Conservation (phyloP, 1,140 invertebrate genomes). For the Drosophila obscura region DNA sequence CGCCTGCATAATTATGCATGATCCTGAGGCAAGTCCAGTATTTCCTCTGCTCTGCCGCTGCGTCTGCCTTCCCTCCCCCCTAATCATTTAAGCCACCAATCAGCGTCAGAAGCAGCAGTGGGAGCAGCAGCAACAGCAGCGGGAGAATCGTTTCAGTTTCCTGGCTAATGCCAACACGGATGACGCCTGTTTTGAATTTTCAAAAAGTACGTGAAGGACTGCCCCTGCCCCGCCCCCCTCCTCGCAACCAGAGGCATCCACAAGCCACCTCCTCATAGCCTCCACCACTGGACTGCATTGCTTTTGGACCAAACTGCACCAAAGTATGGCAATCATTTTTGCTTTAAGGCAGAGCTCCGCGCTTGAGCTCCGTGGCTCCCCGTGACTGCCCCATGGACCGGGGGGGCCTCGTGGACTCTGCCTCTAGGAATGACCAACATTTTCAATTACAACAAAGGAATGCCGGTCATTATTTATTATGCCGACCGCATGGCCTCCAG, state of each 20-base stretch:
- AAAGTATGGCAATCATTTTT: slow-evolving; percentile 82
- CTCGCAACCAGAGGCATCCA: background rate
- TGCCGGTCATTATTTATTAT: slow-evolving; percentile 82
- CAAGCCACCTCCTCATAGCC: background rate
- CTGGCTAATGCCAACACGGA: slow-evolving; percentile 74
- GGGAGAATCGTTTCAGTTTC: slow-evolving; percentile 41
- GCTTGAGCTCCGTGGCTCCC: slow-evolving; percentile 14
- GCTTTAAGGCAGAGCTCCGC: slow-evolving; percentile 72
- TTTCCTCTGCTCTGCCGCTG: background rate
- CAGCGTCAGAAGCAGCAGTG: slow-evolving; percentile 68
- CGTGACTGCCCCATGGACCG: too few species aligned
- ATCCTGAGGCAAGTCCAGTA: slow-evolving; percentile 42
- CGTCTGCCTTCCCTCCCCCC: background rate
- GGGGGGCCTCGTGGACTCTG: slow-evolving; percentile 4
- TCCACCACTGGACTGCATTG: slow-evolving; percentile 45
- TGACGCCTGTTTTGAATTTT: slow-evolving; percentile 78
- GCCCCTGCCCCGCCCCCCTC: slow-evolving; percentile 4
- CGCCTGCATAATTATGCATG: slow-evolving; percentile 76
- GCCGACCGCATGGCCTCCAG: slow-evolving; percentile 79
- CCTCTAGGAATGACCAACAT: slow-evolving; percentile 77
- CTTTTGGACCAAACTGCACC: slow-evolving; percentile 65
- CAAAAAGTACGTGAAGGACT: slow-evolving; percentile 77
- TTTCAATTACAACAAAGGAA: slow-evolving; percentile 83
- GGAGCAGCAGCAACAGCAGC: background rate
- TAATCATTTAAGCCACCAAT: slow-evolving; percentile 75